These are phyloP conservation scores for Mastigias papua DNA, from an alignment of 30 jellyfish, hydroid and myxozoan species.

Conservation along the genomic window DNA sequence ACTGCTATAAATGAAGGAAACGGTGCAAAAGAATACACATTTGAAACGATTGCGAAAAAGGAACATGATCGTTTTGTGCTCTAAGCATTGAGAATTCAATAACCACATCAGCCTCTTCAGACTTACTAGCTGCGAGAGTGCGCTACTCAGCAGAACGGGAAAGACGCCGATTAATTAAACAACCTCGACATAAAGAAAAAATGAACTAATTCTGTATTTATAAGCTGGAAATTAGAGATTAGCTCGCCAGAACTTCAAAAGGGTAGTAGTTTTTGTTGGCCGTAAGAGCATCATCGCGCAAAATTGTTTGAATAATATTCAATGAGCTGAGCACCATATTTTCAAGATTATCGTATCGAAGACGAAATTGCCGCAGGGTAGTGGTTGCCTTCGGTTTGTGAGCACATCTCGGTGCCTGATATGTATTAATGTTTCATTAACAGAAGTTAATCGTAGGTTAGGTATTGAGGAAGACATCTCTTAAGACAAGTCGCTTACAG, in stretches of 20 bases:
- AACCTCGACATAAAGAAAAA: background rate
- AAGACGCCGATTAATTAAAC: background rate
- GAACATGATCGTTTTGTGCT: background rate
- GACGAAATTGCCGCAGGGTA: background rate
- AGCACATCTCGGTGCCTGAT: background rate
- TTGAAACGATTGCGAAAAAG: background rate
- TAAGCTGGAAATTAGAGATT: background rate
- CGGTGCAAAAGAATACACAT: background rate
- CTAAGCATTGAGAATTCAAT: background rate
- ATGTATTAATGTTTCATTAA: background rate
- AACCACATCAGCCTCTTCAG: background rate
- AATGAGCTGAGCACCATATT: background rate
- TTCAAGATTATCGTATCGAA: background rate
- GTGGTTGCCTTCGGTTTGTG: background rate
- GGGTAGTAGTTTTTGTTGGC: background rate
- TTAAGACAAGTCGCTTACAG: background rate
- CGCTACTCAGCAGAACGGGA: background rate
- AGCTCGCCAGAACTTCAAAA: background rate
- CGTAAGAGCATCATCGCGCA: background rate
- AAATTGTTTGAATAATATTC: background rate
- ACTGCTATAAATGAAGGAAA: background rate
- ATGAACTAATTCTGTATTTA: background rate
- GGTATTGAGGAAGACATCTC: background rate
- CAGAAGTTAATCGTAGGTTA: background rate
- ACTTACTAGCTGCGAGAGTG: background rate